Conservation (phyloP, 2,113 vertebrate species). For the Oophaga pumilio region DNA sequence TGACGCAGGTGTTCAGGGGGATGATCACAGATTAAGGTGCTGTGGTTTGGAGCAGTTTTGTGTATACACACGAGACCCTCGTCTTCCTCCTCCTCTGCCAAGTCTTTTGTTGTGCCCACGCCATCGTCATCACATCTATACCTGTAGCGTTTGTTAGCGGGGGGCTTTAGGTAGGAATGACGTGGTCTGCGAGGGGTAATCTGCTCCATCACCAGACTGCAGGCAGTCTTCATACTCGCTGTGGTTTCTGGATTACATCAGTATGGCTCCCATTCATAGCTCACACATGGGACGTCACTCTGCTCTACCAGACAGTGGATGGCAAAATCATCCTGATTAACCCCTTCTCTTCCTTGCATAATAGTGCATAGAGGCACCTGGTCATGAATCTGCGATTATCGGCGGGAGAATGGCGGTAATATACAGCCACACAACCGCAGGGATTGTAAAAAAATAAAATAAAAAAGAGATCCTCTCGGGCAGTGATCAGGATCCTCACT, state of each 20-base stretch:
- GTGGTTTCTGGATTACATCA: neutral
- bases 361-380: no score
- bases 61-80: neutral
- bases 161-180: neutral
- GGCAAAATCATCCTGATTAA: no score
- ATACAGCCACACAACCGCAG: no score
- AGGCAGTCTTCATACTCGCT: neutral
- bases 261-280: no score
- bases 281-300: no score
- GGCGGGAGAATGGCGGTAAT: no score
- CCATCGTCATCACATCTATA: neutral
- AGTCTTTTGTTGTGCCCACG: neutral
- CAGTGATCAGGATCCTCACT: no score
- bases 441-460: no score
- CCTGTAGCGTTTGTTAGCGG: neutral
- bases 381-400: no score
- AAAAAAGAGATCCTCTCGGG: no score
- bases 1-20: neutral
- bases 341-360: no score
- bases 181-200: neutral
- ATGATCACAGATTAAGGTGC: constrained; percentile 3
- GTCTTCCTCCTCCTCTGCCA: neutral
- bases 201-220: neutral
- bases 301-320: no score
- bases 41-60: neutral